phyloP scores from a whole-genome alignment of 1,140 invertebrate species.

The Anoplolepis gracilipes region DNA sequence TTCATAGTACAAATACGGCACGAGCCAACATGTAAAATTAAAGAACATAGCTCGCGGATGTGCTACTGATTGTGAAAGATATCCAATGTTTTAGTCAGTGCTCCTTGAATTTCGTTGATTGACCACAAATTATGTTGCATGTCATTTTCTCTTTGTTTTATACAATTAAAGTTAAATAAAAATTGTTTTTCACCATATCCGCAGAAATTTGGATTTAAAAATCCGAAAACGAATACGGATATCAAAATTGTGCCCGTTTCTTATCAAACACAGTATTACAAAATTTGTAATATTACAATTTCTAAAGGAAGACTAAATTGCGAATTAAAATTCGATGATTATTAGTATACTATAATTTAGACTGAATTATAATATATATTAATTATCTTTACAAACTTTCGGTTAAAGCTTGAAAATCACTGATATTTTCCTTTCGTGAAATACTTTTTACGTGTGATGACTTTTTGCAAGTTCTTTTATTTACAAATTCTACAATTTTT shows the following conservation, averaged over 20 bases:
- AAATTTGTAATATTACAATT: background rate
- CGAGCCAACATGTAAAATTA: background rate
- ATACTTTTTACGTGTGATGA: background rate
- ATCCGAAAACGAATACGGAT: slow-evolving; percentile 12
- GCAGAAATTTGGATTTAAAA: background rate
- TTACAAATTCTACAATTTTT: background rate
- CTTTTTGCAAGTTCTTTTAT: background rate
- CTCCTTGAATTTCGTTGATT: background rate
- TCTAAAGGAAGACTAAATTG: background rate
- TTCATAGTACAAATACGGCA: background rate
- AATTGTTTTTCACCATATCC: background rate
- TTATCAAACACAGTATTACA: background rate
- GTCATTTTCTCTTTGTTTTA: slow-evolving; percentile 12
- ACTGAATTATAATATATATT: slow-evolving; percentile 13
- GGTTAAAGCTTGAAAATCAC: background rate
- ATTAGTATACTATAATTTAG: background rate
- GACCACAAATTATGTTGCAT: background rate
- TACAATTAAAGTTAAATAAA: background rate
- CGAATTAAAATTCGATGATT: slow-evolving; percentile 6
- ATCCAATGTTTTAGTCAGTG: background rate
- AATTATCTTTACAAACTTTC: background rate
- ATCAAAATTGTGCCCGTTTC: background rate
- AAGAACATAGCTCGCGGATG: slow-evolving; percentile 7
- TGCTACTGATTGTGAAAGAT: slow-evolving; percentile 4
- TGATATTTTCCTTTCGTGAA: slow-evolving; percentile 14